phyloP scores from a whole-genome alignment of 2,888 invertebrate species.

The Phaonia tiefii region DNA sequence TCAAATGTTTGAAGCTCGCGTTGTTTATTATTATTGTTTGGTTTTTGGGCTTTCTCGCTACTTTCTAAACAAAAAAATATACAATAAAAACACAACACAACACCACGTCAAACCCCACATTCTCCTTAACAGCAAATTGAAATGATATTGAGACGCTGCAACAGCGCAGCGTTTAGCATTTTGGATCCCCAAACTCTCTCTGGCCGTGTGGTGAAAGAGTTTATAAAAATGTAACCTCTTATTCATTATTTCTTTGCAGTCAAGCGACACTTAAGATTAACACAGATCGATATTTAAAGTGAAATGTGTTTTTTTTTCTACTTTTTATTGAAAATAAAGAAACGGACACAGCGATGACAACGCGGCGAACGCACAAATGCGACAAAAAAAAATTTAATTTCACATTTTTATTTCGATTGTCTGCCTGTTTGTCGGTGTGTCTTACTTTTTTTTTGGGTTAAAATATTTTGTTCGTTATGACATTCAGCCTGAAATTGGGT shows the following conservation, averaged over 20 bases:
- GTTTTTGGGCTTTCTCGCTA: constrained; percentile 65
- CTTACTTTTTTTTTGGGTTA: too few species aligned
- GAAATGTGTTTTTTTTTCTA: constrained; percentile 59
- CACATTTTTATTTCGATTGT: constrained; percentile 1
- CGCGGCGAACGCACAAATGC: neutral
- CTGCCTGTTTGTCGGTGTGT: too few species aligned
- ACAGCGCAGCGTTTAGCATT: neutral
- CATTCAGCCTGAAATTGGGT: too few species aligned
- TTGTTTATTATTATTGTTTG: constrained; percentile 54
- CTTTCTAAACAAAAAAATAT: constrained; percentile 65
- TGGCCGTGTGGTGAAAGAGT: constrained; percentile 1
- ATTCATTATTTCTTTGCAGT: constrained; percentile 38
- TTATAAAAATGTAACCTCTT: constrained; percentile 35
- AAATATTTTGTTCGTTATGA: too few species aligned
- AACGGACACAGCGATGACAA: neutral
- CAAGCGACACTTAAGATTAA: constrained; percentile 65
- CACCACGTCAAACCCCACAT: too few species aligned
- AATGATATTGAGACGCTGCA: neutral
- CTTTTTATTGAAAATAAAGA: constrained; percentile 49
- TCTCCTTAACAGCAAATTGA: neutral
- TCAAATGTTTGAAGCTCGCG: too few species aligned
- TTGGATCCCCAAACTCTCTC: neutral
- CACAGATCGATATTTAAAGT: constrained; percentile 64
- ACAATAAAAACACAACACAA: constrained; percentile 9
- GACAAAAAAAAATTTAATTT: neutral